A percentile compares a stretch with the other conserved stretches of the same genome.
These are phyloP conservation scores for Drosophila infuscata DNA, from an alignment of 2,888 invertebrate genomes.

Conservation along the genomic window DNA sequence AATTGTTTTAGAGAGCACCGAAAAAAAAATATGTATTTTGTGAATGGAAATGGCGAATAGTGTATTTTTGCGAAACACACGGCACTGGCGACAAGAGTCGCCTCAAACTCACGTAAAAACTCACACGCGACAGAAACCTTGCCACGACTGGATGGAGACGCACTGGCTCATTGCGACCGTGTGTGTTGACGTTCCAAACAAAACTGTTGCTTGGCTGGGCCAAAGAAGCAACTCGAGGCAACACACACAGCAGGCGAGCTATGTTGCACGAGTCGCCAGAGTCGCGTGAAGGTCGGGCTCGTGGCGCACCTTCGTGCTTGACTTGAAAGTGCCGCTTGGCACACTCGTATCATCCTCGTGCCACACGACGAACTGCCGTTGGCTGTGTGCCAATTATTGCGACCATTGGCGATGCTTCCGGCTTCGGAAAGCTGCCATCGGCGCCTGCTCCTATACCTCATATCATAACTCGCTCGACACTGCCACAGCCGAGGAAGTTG, in stretches of 20 bases:
- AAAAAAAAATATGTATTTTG: constrained; percentile 30
- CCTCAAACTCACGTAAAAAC: constrained; percentile 34
- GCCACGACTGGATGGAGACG: constrained; percentile 23
- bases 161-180: constrained; percentile 58
- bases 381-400: constrained; percentile 64
- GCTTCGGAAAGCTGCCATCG: constrained; percentile 56
- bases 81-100: constrained; percentile 11
- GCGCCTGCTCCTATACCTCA: constrained; percentile 59
- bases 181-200: constrained; percentile 76
- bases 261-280: constrained; percentile 5
- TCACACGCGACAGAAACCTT: constrained; percentile 44
- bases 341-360: constrained; percentile 13
- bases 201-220: constrained; percentile 65
- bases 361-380: constrained; percentile 53
- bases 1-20: constrained; percentile 12
- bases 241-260: constrained; percentile 4
- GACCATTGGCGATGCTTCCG: constrained; percentile 37
- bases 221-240: constrained; percentile 11
- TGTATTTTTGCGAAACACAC: background rate
- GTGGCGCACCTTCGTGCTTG: constrained; percentile 27
- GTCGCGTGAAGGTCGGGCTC: constrained; percentile 5
- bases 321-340: constrained; percentile 4
- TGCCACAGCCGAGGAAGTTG: constrained; percentile 21
- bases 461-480: background rate
- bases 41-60: constrained; percentile 2